Base-by-base conservation (phyloP, 1,140 invertebrate genomes). In the Nixonia krombeini region DNA sequence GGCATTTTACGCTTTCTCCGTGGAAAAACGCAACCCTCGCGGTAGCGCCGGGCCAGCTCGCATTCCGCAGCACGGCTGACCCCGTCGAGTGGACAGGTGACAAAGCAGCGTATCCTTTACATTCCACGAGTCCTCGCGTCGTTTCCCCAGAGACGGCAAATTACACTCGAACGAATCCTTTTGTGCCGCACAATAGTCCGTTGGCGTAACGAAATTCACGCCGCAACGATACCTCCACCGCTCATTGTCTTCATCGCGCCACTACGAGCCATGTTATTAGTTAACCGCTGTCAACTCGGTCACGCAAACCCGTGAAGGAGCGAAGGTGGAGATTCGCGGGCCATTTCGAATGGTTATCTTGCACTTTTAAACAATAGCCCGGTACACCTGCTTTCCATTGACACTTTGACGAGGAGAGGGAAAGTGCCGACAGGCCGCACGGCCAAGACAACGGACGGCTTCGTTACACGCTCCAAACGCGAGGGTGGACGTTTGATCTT, bases 181-280 rank as follows among this genome's bases (percentile, higher is more conserved):
- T 64, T 46, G 37, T 64, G 18, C 18, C 59, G 49, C 57, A 56
- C 31, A 23, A 65, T 56, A 67, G 74, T 73, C 72, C 67, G 65
- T 51, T 76, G 59, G 67, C 70, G 63, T 76, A 72, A 73, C 74
- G 49, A 71, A 78, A 76, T 49, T 21, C 21, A n/a, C n/a, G n/a
- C n/a, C n/a, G n/a, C n/a, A n/a, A n/a, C n/a, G n/a, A n/a, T n/a
- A n/a, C n/a, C n/a, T n/a, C n/a, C n/a, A n/a, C n/a, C n/a, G n/a
- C n/a, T n/a, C n/a, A n/a, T n/a, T n/a, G n/a, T n/a, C n/a, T n/a
- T 41, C 12, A 15, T 41, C 13, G 40, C 21, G 21, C 21, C 2
- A 21, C 21, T 21, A 21, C 21, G 21, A 21, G 21, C 2, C 21
- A 21, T 21, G 67, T 55, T 67, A 66, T 71, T 62, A 55, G 42